phyloP scores from a whole-genome alignment of 1,140 invertebrate genomes.

The Drosophila sproati region DNA sequence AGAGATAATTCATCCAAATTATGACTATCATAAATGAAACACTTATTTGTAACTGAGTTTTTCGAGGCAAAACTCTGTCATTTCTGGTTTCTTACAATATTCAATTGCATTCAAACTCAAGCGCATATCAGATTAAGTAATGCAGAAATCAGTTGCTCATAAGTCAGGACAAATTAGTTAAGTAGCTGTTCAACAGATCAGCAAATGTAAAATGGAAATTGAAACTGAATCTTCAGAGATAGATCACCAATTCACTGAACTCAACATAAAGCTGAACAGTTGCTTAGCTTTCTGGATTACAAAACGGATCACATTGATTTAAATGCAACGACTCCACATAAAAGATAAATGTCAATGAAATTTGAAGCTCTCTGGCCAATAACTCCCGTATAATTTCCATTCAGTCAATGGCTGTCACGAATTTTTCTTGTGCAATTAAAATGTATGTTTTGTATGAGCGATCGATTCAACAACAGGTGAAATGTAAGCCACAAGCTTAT shows the following conservation, averaged over 20 bases:
- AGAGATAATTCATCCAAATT: no score
- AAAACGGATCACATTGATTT: not conserved
- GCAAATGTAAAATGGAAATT: not conserved
- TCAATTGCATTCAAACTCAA: no score
- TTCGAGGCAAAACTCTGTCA: no score
- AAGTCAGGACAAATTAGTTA: constrained; percentile 25
- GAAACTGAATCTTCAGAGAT: constrained; percentile 4
- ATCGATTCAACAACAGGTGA: constrained; percentile 50
- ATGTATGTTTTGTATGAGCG: constrained; percentile 65
- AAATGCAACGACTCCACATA: not conserved
- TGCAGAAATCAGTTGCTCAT: constrained; percentile 7
- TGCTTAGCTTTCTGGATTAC: constrained; percentile 14
- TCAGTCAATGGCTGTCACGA: constrained; percentile 22
- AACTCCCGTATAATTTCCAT: constrained; percentile 59
- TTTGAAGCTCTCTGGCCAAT: constrained; percentile 36
- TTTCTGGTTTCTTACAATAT: no score
- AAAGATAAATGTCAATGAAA: constrained; percentile 40
- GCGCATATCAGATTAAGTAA: constrained; percentile 4
- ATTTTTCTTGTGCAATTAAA: constrained; percentile 57
- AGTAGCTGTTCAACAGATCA: constrained; percentile 9
- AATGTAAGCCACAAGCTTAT: constrained; percentile 56
- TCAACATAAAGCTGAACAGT: not conserved
- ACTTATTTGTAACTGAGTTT: no score
- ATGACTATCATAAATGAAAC: no score
- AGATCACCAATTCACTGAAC: not conserved